A percentile compares a stretch with the other conserved stretches of the same genome.
Evolutionary conservation across 2,113 vertebrate species (phyloP).

Genomic region (Mastomys natalensis): DNA sequence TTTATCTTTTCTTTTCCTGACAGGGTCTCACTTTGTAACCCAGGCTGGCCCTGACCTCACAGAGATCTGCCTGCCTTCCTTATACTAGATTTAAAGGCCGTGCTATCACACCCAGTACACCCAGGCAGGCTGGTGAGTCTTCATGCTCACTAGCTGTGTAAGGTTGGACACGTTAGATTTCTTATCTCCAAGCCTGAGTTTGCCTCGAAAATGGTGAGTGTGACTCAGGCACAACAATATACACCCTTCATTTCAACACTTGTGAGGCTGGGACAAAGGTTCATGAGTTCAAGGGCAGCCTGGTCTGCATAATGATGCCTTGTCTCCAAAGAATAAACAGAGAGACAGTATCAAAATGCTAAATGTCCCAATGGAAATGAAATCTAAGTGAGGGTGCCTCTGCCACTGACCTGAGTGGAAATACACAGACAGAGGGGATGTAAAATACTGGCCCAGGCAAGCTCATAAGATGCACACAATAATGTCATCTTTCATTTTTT

Average conservation of each 20-base stretch:
- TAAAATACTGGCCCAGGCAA: background rate
- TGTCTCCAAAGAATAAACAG: background rate
- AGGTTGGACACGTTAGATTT: background rate
- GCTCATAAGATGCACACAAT: background rate
- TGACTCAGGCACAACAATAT: background rate
- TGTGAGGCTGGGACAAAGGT: background rate
- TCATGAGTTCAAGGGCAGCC: background rate
- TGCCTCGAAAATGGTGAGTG: background rate
- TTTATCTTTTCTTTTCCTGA: background rate
- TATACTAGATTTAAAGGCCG: background rate
- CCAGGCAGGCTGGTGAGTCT: background rate
- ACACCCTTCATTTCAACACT: background rate
- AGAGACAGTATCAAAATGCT: background rate
- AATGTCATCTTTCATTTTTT: background rate
- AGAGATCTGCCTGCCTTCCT: background rate
- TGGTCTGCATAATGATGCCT: background rate
- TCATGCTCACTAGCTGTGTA: background rate
- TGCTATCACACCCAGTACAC: rapidly evolving
- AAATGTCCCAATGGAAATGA: background rate
- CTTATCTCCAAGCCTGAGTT: background rate
- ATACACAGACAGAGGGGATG: background rate
- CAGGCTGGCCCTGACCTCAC: background rate
- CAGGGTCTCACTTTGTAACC: background rate
- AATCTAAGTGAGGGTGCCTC: background rate
- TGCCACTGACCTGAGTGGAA: background rate